Base-by-base conservation (phyloP, 2,888 invertebrate genomes). In the Hydroisotoma schaefferi region DNA sequence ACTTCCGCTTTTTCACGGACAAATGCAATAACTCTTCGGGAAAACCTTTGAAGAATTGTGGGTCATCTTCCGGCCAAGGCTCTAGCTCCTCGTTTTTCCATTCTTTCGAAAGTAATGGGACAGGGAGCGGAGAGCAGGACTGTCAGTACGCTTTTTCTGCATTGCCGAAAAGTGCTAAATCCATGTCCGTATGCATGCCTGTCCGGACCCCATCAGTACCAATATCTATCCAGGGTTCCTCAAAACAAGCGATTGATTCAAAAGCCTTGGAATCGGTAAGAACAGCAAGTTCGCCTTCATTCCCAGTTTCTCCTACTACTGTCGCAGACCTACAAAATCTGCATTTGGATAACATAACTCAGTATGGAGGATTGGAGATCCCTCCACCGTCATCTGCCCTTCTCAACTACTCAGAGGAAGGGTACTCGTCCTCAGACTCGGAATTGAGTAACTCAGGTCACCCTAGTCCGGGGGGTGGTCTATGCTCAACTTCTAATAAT, bases 1-100 rank as follows among this genome's bases (percentile, higher is more conserved):
- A 91, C 74, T 90, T 92, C 70, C 80, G 88, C 26, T 92, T 90
- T 74, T 92, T 90, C 56, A 65, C 73, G 2, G 73, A 73, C 51
- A 59, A 46, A 27, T n/a, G 5, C 2, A 26, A 26, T 6, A 15
- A 18, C 1, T 26, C 56, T 2, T 44, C 55, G 1, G 18, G 26
- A 8, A 55, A 55, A 28, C 46, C 55, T 2, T 8, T 20, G 25
- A 46, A 46, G 28, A 10, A 12, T 6, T 28, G 18, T 20, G 18
- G 10, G 3, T 28, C 48, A 6, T 26, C n/a, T 27, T 18, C 8
- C 6, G 28, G 20, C 23, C 48, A 49, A 15, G 37, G 38, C 23
- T 29, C 51, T 12, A 33, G 33, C 25, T 15, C 44, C 5, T 52
- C 57, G 6, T 25, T 37, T 28, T 40, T 27, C n/a, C 25, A 37